Base-by-base conservation (phyloP, 2,113 vertebrate species). In the Diglossa brunneiventris region DNA sequence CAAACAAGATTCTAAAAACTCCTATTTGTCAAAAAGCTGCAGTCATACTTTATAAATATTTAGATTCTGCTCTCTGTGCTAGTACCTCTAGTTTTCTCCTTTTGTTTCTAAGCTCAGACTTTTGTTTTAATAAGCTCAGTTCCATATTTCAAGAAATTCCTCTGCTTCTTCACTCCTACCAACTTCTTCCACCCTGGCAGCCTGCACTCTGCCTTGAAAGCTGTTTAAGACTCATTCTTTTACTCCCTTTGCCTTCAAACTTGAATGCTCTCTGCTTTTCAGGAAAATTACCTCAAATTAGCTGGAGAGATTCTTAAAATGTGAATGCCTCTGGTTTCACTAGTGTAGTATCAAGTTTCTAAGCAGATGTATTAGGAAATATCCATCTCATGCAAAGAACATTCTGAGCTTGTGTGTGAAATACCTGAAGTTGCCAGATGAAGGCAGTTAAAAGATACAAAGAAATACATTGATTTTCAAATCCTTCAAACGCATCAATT, bases 41-140 rank as follows among this genome's bases (percentile, higher is more conserved):
- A 77, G 66, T 90, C 67, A 77, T 84, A 76, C 81, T 85, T 81
- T 4, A 94, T 67, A 94, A 94, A 95, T 86, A 96, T 84, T 95
- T 92, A 93, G 87, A 83, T 87, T 86, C 24, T 89, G 24, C 47
- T 83, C 59, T 80, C 56, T 79, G 20, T 83, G 52, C 61, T 27
- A 49, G 44, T 41, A 87, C 27, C 44, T 90, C 64, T 56, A 81
- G n/a, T 68, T 94, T 95, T 80, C 41, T 82, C 44, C 61, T 64
- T 47, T 63, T 81, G 28, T 59, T 83, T 92, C 73, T 83, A 58
- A 89, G 18, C 31, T 87, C 44, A 63, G 53, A 90, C 27, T 70
- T 59, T 7, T 23, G 23, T 59, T 92, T 93, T 74, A 91, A 52
- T 78, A 86, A 91, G 39, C 11, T 50, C 39, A 50, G 59, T 62